These are phyloP conservation scores for Buceros bicornis DNA, from an alignment of 2,797 vertebrate species.

Conservation along the genomic window DNA sequence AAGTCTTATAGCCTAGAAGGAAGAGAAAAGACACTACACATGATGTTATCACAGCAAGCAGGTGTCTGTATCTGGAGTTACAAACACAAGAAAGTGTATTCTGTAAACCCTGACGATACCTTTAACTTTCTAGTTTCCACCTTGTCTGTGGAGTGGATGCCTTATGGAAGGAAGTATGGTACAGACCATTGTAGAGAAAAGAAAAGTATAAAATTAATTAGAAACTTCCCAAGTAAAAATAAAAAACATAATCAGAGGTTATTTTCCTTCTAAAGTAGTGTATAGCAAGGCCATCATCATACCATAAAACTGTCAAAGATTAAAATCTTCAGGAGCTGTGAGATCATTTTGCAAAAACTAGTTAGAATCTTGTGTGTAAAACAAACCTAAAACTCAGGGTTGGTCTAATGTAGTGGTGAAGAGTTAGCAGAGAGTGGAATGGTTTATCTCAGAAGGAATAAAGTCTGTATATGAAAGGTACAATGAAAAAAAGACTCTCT, in stretches of 20 bases:
- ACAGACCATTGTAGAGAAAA: not conserved
- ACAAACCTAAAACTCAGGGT: not conserved
- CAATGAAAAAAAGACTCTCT: not conserved
- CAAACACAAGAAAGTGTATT: not conserved
- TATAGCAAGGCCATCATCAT: not conserved
- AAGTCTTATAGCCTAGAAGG: not conserved
- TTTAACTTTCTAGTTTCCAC: not conserved
- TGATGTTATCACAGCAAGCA: not conserved
- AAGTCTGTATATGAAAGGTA: not conserved
- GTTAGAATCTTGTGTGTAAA: not conserved
- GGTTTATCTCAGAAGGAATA: not conserved
- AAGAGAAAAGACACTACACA: not conserved
- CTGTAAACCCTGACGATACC: not conserved
- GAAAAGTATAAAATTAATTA: not conserved
- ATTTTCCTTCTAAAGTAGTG: not conserved
- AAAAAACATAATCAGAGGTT: not conserved
- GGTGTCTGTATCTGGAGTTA: not conserved
- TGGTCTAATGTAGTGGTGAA: not conserved
- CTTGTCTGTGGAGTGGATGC: not conserved
- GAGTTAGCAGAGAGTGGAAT: not conserved
- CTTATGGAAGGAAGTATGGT: not conserved
- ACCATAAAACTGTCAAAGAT: not conserved
- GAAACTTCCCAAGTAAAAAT: not conserved
- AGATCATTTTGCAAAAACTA: not conserved
- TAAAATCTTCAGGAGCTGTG: not conserved